These are phyloP conservation scores for Scartelaos histophorus DNA, from an alignment of 2,113 vertebrate species.

Conservation along the genomic window DNA sequence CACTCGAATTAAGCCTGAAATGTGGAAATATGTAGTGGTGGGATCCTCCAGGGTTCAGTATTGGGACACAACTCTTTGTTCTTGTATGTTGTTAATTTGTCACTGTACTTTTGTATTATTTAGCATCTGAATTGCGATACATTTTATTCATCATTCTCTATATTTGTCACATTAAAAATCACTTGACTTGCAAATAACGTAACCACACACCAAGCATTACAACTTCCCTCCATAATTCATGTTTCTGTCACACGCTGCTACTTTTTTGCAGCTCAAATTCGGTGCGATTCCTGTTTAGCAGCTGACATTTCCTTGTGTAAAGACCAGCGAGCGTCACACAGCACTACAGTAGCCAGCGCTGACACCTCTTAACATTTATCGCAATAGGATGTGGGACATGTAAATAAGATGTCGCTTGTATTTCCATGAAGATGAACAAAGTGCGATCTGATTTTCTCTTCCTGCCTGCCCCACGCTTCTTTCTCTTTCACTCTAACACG, in stretches of 20 bases:
- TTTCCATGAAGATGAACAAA: constrained; percentile 1
- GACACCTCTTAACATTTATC: constrained; percentile 22
- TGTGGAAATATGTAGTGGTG: no score
- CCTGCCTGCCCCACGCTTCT: neutral
- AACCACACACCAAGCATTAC: neutral
- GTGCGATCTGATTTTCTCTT: neutral
- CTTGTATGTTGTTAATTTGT: neutral
- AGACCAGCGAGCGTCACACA: constrained; percentile 23
- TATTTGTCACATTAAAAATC: neutral
- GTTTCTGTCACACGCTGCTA: neutral
- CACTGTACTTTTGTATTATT: neutral
- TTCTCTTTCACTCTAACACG: neutral
- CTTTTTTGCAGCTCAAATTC: neutral
- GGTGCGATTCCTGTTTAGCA: constrained; percentile 17
- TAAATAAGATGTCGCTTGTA: constrained; percentile 22
- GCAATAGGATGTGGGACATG: constrained; percentile 16
- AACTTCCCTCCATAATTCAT: neutral
- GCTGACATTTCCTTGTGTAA: constrained; percentile 4
- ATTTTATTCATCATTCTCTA: neutral
- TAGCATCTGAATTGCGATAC: neutral
- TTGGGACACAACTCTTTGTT: neutral
- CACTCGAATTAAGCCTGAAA: neutral
- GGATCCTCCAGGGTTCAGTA: neutral
- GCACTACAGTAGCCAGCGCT: neutral
- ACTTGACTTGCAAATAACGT: neutral